Evolutionary conservation across 1,140 invertebrate genomes (phyloP).

Genomic region (Scaptodrosophila lebanonensis): DNA sequence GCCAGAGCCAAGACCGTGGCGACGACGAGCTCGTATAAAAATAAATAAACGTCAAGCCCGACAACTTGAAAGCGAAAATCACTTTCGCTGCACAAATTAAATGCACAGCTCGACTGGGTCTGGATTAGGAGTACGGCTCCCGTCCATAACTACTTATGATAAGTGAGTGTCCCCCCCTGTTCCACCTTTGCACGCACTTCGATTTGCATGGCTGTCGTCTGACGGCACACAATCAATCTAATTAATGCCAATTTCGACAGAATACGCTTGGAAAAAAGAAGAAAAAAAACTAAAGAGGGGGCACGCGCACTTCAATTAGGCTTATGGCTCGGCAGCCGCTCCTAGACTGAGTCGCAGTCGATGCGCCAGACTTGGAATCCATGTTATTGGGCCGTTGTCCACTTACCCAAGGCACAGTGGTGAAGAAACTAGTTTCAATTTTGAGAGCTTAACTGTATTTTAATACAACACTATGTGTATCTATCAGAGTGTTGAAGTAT

Average conservation of each 20-base stretch:
- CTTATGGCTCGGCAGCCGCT: constrained; percentile 9
- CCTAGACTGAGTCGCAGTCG: background rate
- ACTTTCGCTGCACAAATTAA: constrained; percentile 58
- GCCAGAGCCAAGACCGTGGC: background rate
- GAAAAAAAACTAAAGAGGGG: background rate
- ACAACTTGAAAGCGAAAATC: constrained; percentile 44
- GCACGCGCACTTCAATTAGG: constrained; percentile 42
- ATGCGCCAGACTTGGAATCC: constrained; percentile 10
- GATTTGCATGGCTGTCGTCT: constrained; percentile 47
- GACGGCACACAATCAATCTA: constrained; percentile 61
- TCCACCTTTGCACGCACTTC: constrained; percentile 23
- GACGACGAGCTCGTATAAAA: background rate
- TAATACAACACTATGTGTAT: no score
- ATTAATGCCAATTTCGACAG: constrained; percentile 62
- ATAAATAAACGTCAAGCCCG: constrained; percentile 22
- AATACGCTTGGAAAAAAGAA: constrained; percentile 8
- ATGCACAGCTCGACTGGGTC: no score
- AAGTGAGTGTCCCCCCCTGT: constrained; percentile 33
- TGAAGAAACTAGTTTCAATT: no score
- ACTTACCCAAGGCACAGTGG: no score
- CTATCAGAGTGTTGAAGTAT: no score
- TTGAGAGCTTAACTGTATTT: no score
- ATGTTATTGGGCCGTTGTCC: constrained; percentile 35
- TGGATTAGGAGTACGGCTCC: no score
- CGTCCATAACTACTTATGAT: no score